Conservation (phyloP, 2,113 vertebrate species). For the Myotis yumanensis region DNA sequence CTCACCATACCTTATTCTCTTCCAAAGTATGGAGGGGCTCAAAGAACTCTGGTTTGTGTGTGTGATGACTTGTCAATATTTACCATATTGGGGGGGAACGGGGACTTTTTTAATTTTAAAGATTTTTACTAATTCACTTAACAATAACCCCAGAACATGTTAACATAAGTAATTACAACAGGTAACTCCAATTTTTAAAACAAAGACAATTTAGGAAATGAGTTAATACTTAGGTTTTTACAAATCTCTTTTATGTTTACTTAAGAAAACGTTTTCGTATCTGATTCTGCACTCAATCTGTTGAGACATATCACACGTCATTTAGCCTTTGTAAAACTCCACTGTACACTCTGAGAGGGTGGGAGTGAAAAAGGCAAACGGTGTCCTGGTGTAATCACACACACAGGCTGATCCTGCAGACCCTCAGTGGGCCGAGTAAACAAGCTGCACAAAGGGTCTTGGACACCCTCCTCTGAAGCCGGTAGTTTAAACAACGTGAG, state of each 20-base stretch:
- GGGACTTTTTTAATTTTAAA: not conserved
- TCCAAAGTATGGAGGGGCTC: not conserved
- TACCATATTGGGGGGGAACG: not conserved
- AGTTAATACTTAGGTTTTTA: not conserved
- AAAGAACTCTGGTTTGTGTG: not conserved
- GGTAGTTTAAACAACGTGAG: not conserved
- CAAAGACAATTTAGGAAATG: not conserved
- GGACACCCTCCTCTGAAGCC: not conserved
- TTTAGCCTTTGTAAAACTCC: not conserved
- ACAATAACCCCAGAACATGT: not conserved
- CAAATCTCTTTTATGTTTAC: not conserved
- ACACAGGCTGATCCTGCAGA: not conserved
- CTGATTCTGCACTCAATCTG: not conserved
- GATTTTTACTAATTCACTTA: conserved; percentile 12
- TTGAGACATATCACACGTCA: not conserved
- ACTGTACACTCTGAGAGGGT: not conserved
- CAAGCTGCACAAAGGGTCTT: too few species aligned
- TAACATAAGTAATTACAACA: not conserved
- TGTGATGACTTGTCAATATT: not conserved
- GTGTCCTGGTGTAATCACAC: not conserved
- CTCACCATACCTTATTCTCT: not conserved
- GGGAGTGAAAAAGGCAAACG: not conserved
- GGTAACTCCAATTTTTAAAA: not conserved
- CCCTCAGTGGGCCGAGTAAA: fast-evolving
- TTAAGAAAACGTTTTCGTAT: not conserved